phyloP scores from a whole-genome alignment of 2,113 vertebrate species.

The Heterochromis multidens region DNA sequence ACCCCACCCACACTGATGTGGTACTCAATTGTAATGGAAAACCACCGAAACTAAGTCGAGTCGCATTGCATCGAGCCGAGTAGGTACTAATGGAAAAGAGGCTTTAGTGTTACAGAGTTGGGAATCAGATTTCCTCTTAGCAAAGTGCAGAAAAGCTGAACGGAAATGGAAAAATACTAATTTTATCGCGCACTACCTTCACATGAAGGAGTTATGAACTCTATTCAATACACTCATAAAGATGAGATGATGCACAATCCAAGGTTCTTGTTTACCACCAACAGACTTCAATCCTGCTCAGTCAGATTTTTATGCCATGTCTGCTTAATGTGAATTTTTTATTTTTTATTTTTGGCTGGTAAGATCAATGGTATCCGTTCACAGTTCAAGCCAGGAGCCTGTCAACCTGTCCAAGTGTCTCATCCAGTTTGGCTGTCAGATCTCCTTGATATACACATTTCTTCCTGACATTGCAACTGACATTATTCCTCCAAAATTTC shows the following conservation, averaged over 20 bases:
- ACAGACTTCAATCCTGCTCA: background rate
- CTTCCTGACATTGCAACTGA: background rate
- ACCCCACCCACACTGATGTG: too few relatives aligned
- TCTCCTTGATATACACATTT: background rate
- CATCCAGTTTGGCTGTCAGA: background rate
- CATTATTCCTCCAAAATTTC: too few relatives aligned
- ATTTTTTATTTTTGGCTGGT: background rate
- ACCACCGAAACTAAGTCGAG: too few relatives aligned
- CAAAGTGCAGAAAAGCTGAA: too few relatives aligned
- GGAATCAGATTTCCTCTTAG: too few relatives aligned
- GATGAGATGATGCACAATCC: background rate
- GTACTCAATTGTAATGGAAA: too few relatives aligned
- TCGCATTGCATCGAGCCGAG: too few relatives aligned
- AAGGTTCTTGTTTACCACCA: background rate
- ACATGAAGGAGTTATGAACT: background rate
- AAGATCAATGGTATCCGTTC: background rate
- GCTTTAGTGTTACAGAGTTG: too few relatives aligned
- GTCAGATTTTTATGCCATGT: too few relatives aligned
- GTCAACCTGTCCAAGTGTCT: background rate
- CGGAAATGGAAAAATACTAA: background rate
- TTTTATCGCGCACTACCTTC: rapidly evolving
- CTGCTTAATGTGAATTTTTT: too few relatives aligned
- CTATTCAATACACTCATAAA: background rate
- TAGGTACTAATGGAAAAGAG: too few relatives aligned
- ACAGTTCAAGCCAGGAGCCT: background rate